These are phyloP conservation scores for Sinonovacula constricta DNA, from an alignment of 1,140 invertebrate species.

Conservation along the genomic window DNA sequence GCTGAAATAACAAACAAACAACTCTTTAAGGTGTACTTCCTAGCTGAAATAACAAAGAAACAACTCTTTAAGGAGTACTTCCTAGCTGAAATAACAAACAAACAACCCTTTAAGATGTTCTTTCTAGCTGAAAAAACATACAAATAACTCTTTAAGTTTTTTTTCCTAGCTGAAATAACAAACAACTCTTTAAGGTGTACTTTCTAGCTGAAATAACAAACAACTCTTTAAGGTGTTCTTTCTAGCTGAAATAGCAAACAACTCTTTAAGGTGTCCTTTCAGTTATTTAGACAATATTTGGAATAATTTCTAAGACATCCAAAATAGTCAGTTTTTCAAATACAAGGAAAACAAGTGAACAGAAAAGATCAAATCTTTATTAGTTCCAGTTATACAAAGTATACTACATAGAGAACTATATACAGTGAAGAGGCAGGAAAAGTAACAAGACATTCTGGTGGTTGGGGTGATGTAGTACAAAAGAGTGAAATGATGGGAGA, in stretches of 20 bases:
- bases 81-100: not conserved
- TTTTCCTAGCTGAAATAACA: not conserved
- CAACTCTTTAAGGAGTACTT: not conserved
- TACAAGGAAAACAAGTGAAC: too few relatives aligned
- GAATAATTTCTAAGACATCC: too few relatives aligned
- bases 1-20: not conserved
- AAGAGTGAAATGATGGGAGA: too few relatives aligned
- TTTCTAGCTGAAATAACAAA: not conserved
- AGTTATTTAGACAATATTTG: too few relatives aligned
- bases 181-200: not conserved
- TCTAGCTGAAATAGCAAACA: not conserved
- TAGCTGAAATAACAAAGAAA: not conserved
- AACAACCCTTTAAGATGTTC: not conserved
- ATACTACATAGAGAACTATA: too few relatives aligned
- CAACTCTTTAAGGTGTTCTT: not conserved
- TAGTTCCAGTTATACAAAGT: too few relatives aligned
- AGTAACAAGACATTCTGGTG: too few relatives aligned
- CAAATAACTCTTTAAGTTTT: not conserved
- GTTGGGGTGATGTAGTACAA: too few relatives aligned
- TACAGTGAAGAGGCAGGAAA: too few relatives aligned
- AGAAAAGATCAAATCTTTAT: too few relatives aligned
- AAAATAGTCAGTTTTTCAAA: too few relatives aligned
- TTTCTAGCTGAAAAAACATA: not conserved
- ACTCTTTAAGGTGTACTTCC: not conserved
- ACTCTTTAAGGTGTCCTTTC: not conserved